Base-by-base conservation (phyloP, 1,140 invertebrate genomes). In the Parasteatoda tepidariorum region DNA sequence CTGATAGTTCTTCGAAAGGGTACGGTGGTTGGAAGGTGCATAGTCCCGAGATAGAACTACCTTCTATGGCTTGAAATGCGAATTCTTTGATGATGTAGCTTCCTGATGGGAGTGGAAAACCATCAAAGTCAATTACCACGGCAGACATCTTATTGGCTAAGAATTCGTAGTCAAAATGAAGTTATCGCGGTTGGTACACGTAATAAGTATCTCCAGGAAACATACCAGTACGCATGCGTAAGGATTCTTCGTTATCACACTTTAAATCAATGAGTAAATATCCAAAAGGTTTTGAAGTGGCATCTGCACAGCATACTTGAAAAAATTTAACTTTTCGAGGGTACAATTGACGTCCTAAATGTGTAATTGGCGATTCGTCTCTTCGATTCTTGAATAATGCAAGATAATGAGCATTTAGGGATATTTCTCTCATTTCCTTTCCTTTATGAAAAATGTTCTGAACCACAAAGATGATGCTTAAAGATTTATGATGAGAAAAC, bases 361-460 rank as follows among this genome's bases (percentile, higher is more conserved):
- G 48, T 28, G 34, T 59, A 31, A 74, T 33, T 74, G 57, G 71
- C 13, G 24, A 31, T 24, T 2, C 5, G 38, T 74, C 71, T 61
- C 71, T 61, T 5, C 24, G 54, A 34, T 59, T 64, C n/a, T 76
- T 64, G 31, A 64, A 64, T 22, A 76, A 41, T 13, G 26, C 24
- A 0, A 76, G 15, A 31, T 64, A 76, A 28, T 76, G 59, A 41
- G 33, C 11, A 57, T 76, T 76, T 64, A 64, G 34, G 28, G 61
- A 64, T 64, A 62, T 24, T 11, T 64, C 6, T 48, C 57, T 3
- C 22, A 76, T 76, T 41, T 76, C 33, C 5, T 48, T 76, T 7
- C 74, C 74, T 57, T 76, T 64, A 48, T 76, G 59, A 64, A 76
- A 76, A 38, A 75, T 24, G 26, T 76, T 62, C 48, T 64, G 59